phyloP scores from a whole-genome alignment of 2,113 vertebrate genomes.

The Rhizomys pruinosus region DNA sequence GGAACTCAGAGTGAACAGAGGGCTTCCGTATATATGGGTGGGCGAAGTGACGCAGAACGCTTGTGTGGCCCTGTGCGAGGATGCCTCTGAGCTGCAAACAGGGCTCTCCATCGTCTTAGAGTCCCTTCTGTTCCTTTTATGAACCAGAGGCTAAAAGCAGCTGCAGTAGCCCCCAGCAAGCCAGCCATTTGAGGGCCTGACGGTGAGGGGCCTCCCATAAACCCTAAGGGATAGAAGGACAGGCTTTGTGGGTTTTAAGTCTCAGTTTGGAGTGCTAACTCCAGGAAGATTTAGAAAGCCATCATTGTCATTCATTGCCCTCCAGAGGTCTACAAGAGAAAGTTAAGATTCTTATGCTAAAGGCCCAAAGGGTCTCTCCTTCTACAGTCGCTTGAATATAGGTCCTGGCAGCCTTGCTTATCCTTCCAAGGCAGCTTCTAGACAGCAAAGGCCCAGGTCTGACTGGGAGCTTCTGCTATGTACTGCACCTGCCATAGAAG shows the following conservation, averaged over 20 bases:
- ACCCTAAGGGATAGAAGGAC: accelerated
- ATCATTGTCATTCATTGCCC: not conserved
- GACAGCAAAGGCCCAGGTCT: constrained; percentile 30
- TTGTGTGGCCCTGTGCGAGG: not conserved
- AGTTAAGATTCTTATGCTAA: not conserved
- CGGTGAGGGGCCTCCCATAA: accelerated
- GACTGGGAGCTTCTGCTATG: not conserved
- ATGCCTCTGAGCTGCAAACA: constrained; percentile 3
- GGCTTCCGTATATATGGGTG: accelerated
- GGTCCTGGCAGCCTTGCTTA: not conserved
- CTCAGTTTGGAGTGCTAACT: not conserved
- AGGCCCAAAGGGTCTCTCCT: not conserved
- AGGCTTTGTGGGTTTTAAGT: not conserved
- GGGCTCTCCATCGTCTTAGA: not conserved
- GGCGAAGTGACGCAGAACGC: not conserved
- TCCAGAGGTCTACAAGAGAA: not conserved
- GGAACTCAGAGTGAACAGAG: accelerated
- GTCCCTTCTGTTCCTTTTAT: not conserved
- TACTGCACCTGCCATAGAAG: not conserved
- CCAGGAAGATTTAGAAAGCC: not conserved
- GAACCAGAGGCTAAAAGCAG: not conserved
- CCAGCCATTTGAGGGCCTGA: not conserved
- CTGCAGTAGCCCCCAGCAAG: accelerated
- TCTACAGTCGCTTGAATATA: not conserved
- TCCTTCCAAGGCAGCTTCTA: constrained; percentile 32